Base-by-base conservation (phyloP, 2,888 invertebrate species). In the Hemistola chrysoprasaria region DNA sequence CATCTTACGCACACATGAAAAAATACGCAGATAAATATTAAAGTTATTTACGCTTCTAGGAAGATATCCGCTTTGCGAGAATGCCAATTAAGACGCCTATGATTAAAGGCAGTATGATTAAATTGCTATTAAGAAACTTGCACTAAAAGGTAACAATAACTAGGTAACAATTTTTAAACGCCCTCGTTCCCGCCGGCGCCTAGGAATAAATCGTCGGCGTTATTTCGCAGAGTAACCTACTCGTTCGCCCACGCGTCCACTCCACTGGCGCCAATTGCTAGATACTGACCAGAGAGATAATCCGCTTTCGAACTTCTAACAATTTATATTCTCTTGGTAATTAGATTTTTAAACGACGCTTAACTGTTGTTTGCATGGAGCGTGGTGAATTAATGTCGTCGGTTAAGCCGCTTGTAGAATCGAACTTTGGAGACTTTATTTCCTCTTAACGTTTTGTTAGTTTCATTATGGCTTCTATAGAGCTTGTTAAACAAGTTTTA, bases 241-340 rank as follows among this genome's bases (percentile, higher is more conserved):
- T 52, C 58, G 82, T 77, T 68, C 82, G 65, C 85, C 84, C 78
- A 84, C 83, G 72, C 74, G 49, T 34, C 43, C 45, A 53, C 45
- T 53, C 43, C 43, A 44, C 56, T 46, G 75, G 74, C 74, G 74
- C 74, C 74, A 67, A 51, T 53, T 52, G 53, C 62, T 64, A 64
- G 75, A 70, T 70, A 53, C 51, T 45, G 42, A 52, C 62, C 47
- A 50, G 40, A 52, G 40, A 52, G 57, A 57, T 51, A 53, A 55
- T 61, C 65, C 53, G 49, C 63, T 62, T 56, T 56, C 37, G 43
- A 56, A 51, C 43, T 53, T 47, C 53, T 57, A 57, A 61, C 65
- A 58, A 62, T 53, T 65, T 62, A 61, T 57, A 60, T 66, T 65
- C 59, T 50, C 53, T 54, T 56, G 56, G 55, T 59, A 55, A 60